A percentile compares a stretch with the other conserved stretches of the same genome.
phyloP scores from a whole-genome alignment of 2,888 invertebrate genomes.

The Nemotelus nigrinus region DNA sequence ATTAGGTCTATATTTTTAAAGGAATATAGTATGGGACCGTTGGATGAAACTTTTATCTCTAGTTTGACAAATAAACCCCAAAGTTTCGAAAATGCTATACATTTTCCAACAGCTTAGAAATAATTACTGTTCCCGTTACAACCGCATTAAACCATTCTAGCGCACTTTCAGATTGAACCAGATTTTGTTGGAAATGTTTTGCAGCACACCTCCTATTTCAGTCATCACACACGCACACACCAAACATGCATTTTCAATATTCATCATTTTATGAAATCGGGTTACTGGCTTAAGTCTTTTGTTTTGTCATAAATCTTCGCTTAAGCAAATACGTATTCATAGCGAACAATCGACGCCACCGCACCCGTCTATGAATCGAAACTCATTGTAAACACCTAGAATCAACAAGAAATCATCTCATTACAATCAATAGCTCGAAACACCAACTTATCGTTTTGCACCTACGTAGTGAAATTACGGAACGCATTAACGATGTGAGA shows the following conservation, averaged over 20 bases:
- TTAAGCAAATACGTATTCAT: neutral
- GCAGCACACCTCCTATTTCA: too few species aligned
- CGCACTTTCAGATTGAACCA: too few species aligned
- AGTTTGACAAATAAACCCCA: too few species aligned
- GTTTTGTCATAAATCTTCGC: neutral
- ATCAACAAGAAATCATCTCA: constrained; percentile 8
- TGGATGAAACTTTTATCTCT: too few species aligned
- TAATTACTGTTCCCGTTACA: too few species aligned
- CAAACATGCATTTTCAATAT: neutral
- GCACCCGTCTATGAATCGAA: neutral
- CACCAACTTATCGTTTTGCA: constrained; percentile 14
- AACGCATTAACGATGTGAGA: constrained; percentile 22
- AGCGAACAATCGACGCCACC: neutral
- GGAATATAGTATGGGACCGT: too few species aligned
- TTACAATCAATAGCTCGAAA: constrained; percentile 3
- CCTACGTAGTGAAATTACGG: constrained; percentile 21
- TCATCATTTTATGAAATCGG: neutral
- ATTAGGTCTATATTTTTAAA: too few species aligned
- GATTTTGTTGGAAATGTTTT: too few species aligned
- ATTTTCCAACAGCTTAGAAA: too few species aligned
- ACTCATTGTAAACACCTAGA: neutral
- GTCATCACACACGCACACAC: neutral
- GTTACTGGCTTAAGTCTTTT: constrained; percentile 32
- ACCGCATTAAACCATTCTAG: too few species aligned
- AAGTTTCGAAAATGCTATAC: too few species aligned